Conservation (phyloP, 2,113 vertebrate genomes). For the Thunnus thynnus region DNA sequence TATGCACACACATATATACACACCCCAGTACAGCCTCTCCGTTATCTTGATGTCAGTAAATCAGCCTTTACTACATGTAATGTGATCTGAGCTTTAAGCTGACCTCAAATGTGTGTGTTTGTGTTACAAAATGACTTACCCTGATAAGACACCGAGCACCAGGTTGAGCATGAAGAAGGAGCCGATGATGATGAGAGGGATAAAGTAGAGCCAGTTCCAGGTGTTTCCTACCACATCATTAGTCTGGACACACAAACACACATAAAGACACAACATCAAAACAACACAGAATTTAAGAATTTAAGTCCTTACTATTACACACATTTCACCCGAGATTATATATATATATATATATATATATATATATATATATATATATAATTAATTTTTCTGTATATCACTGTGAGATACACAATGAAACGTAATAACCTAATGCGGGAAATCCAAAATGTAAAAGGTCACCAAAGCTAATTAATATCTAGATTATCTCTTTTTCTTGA, state of each 20-base stretch:
- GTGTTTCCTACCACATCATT: conserved; percentile 92
- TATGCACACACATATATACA: background rate
- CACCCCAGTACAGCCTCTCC: no score
- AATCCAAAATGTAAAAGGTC: background rate
- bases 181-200: conserved; percentile 97
- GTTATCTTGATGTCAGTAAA: background rate
- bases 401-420: no score
- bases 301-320: background rate
- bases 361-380: background rate
- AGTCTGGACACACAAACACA: conserved; percentile 82
- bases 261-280: background rate
- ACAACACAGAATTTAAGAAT: background rate
- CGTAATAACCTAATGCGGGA: no score
- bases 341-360: background rate
- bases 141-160: conserved; percentile 94
- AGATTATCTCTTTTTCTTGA: conserved; percentile 1
- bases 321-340: background rate
- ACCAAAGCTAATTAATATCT: background rate
- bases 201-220: conserved; percentile 98
- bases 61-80: background rate
- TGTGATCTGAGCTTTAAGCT: background rate
- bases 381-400: background rate
- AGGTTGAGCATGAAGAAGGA: conserved; percentile 99
- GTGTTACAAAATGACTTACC: conserved; percentile 85
- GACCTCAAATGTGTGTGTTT: background rate